Evolutionary conservation across 2,888 invertebrate species (phyloP).

Genomic region (Seira sanloemensis): DNA sequence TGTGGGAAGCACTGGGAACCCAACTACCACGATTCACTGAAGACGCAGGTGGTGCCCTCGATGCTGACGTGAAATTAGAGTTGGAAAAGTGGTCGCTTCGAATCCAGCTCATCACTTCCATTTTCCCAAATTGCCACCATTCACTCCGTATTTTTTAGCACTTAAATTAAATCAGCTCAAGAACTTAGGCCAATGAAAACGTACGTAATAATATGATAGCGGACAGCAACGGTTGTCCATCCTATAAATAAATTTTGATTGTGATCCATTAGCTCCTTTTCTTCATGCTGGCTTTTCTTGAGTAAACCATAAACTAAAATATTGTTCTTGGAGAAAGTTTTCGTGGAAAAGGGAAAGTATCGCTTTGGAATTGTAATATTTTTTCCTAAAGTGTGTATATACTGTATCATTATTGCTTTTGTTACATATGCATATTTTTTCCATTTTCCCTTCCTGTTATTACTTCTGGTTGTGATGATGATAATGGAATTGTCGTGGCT

Average conservation of each 20-base stretch:
- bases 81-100: neutral
- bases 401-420: slow-evolving; percentile 13
- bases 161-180: slow-evolving; percentile 30
- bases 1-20: slow-evolving; percentile 34
- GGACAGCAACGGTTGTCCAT: slow-evolving; percentile 28
- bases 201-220: neutral
- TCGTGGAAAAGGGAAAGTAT: slow-evolving; percentile 1
- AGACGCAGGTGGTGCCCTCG: slow-evolving; percentile 33
- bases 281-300: neutral
- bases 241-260: neutral
- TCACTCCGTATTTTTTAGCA: neutral
- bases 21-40: slow-evolving; percentile 51
- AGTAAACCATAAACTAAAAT: neutral
- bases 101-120: slow-evolving; percentile 41
- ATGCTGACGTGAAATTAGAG: slow-evolving; percentile 25
- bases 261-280: slow-evolving; percentile 10
- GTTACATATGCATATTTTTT: neutral
- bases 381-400: neutral
- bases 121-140: slow-evolving; percentile 25
- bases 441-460: slow-evolving; percentile 1
- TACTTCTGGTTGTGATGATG: neutral
- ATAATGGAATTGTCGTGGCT: neutral
- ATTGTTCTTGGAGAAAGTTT: neutral
- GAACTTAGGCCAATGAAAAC: neutral
- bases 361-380: slow-evolving; percentile 6